phyloP scores from a whole-genome alignment of 1,140 invertebrate species.

The Drosophila seguyi region DNA sequence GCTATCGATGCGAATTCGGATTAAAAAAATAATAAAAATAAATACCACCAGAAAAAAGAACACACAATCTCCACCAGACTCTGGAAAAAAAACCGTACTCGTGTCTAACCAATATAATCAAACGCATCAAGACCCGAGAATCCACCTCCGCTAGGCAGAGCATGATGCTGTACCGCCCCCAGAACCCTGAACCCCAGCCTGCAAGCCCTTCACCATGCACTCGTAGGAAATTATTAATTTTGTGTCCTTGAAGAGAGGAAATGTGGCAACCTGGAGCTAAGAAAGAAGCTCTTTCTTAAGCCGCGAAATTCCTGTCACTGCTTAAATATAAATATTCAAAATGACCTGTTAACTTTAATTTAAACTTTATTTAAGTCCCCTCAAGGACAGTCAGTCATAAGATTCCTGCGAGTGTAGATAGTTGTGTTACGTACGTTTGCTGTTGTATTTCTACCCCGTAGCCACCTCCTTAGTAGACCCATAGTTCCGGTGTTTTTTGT shows the following conservation, averaged over 20 bases:
- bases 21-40: slow-evolving; percentile 38
- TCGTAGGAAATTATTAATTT: slow-evolving; percentile 10
- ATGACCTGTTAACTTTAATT: neutral
- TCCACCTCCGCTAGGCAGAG: slow-evolving; percentile 35
- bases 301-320: too few species aligned
- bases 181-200: slow-evolving; percentile 11
- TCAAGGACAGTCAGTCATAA: too few species aligned
- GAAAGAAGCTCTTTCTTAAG: neutral
- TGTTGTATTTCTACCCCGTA: slow-evolving; percentile 55
- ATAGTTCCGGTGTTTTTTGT: slow-evolving; percentile 49
- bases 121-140: slow-evolving; percentile 29
- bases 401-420: slow-evolving; percentile 23
- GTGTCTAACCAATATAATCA: slow-evolving; percentile 36
- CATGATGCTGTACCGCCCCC: slow-evolving; percentile 37
- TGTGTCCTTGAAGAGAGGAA: neutral
- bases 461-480: slow-evolving; percentile 27
- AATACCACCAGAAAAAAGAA: slow-evolving; percentile 10
- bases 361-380: neutral
- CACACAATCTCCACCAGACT: slow-evolving; percentile 22
- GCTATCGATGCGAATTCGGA: slow-evolving; percentile 50
- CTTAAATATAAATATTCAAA: neutral
- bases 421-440: slow-evolving; percentile 62
- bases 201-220: neutral
- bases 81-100: slow-evolving; percentile 39
- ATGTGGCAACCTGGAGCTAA: too few species aligned